Evolutionary conservation across 2,888 invertebrate genomes (phyloP), one percentile per base, ranked within the genome.

Genomic region (Polydrusus tereticollis): DNA sequence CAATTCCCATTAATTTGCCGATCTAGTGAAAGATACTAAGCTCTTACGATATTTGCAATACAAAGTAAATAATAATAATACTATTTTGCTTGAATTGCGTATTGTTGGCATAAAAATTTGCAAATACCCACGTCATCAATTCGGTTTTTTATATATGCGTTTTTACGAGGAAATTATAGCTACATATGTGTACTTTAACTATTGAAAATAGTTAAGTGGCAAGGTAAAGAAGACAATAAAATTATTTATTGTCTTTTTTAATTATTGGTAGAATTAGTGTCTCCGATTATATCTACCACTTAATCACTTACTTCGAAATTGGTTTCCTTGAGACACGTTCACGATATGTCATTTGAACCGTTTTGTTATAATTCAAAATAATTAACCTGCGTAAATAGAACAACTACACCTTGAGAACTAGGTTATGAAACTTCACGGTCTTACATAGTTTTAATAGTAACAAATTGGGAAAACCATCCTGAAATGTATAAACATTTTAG

Each of bases 171-270:
- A 16, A 16, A 5, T 3, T 8, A 52, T 26, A 14, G 14, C n/a
- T n/a, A n/a, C 3, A 8, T 18, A 23, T 59, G 14, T 41, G 16
- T 41, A 18, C 41, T 23, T 14, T n/a, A 23, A 10, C 23, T 3
- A 59, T 59, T 21, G 43, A 59, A 23, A 20, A 4, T 21, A 6
- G 14, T 2, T 6, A 36, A 20, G 18, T 14, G 33, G 3, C 59
- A 59, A 59, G 59, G 59, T 41, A 23, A 59, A 4, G n/a, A 58
- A 20, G 21, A 23, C 23, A 59, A 41, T 59, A 59, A 59, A 59
- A 59, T 5, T 38, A 14, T 21, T 23, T 59, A 41, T 41, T 59
- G 41, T 14, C 23, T 41, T 59, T 59, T 59, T 41, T 41, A 41
- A 41, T 59, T 41, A 21, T 59, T 52, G 29, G 1, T 6, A 4